Evolutionary conservation across 2,888 invertebrate species (phyloP), one percentile per base, ranked within the genome.

Genomic region (Lissonota sp.): DNA sequence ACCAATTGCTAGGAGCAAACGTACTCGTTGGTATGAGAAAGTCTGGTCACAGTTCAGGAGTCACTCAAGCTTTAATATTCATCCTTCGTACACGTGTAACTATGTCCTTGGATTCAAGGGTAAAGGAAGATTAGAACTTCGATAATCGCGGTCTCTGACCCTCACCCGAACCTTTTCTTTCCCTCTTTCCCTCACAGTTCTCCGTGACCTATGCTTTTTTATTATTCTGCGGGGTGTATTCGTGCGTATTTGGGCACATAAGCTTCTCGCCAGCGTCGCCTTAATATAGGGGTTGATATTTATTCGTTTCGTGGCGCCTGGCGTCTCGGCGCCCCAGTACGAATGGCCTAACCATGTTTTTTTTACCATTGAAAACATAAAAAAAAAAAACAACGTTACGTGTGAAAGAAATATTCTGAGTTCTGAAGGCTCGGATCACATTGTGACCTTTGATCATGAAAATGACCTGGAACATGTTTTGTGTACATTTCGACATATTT

Each of bases 261-360:
- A 62, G 49, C 55, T 14, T 60, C 64, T 58, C 62, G 26, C 8
- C 26, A 16, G 12, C 46, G 58, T 5, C 37, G 49, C 26, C 14
- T 12, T 5, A 42, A 14, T 26, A 26, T 26, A n/a, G 55, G 70
- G 80, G 67, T 57, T 67, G 80, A 67, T 76, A 76, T 80, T 76
- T 80, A 80, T 80, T 76, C 67, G 67, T 57, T 57, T 72, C 62
- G 49, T 71, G 76, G 76, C 80, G 80, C 76, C 80, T 76, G 71
- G 62, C 53, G 72, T 80, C 76, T 71, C 62, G 76, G 62, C 76
- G 80, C 67, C 62, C 76, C 62, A 26, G 49, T 37, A 49, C 26
- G 49, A 66, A 55, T 37, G 39, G 53, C 70, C 63, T 66, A 37
- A 39, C 39, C 26, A 3, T 26, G 26, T 26, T 26, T 26, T 26